These are phyloP conservation scores for Clarias gariepinus DNA, from an alignment of 2,113 vertebrate species.

Conservation along the genomic window DNA sequence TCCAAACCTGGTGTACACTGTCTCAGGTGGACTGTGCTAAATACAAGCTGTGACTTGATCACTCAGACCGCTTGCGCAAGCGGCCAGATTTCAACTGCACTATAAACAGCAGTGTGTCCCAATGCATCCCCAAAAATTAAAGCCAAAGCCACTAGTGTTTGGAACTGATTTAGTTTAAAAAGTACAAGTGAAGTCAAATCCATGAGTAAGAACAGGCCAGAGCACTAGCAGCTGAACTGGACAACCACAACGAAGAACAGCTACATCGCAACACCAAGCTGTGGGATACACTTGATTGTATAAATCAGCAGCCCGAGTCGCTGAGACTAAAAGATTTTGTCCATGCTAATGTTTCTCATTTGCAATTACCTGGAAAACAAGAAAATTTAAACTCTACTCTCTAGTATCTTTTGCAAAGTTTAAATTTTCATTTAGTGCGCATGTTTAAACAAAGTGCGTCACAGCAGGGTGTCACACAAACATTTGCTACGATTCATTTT, in stretches of 20 bases:
- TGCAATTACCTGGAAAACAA: not conserved
- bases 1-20: not conserved
- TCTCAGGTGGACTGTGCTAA: not conserved
- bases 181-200: not conserved
- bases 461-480: not conserved
- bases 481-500: too few species aligned
- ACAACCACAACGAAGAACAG: not conserved
- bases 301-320: not conserved
- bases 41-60: not conserved
- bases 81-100: not conserved
- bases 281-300: not conserved
- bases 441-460: not conserved
- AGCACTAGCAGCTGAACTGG: conserved; percentile 4
- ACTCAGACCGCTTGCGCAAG: not conserved
- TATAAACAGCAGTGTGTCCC: not conserved
- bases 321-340: not conserved
- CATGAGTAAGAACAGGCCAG: not conserved
- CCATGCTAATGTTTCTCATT: not conserved
- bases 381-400: not conserved
- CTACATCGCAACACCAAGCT: not conserved
- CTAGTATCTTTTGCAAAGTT: not conserved
- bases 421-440: not conserved
- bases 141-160: not conserved
- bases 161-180: not conserved
- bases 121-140: not conserved